Evolutionary conservation across 64 coral and sea anemone species (phyloP), one percentile per base, ranked within the genome.

Genomic region (Stichodactyla mertensii): DNA sequence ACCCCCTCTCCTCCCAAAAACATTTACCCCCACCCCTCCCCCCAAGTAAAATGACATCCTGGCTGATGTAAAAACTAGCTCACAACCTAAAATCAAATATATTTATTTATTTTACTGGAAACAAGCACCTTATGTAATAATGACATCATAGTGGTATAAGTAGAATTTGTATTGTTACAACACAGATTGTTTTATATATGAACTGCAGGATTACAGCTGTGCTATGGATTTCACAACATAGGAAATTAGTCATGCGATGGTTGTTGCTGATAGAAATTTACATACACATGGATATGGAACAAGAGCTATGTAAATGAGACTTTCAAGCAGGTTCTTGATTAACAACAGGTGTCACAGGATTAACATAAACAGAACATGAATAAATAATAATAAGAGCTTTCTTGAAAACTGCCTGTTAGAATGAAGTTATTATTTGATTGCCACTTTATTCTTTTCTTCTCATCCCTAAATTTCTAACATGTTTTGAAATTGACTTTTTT

Each of bases 301-400:
- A 10, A 26, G 69, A 23, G 24, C 11, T 27, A 36, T 74, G 24
- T 74, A 74, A 74, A 74, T 74, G 69, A 74, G 24, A 11, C 26
- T 74, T 74, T n/a, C n/a, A 74, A 74, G 69, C n/a, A 74, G 69
- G 69, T 74, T 74, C 27, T 74, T 74, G 69, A 74, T 26, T 74
- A 74, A n/a, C 69, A 7, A 19, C 69, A 74, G 69, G 69, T 74
- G 10, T 74, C 24, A 11, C 8, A 74, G 69, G 27, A 31, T 31
- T 31, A 31, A 31, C 69, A 74, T 3, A 36, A 74, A 74, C 24
- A 74, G 8, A 3, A 2, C 69, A 31, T 74, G 5, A 74, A 74
- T 74, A 14, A 74, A 31, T 74, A 31, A 74, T 74, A 13, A n/a
- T n/a, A 74, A 27, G 1, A 9, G 2, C 20, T 74, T 74, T 23